These are phyloP conservation scores for Electrona antarctica DNA, from an alignment of 2,113 vertebrate genomes.

Conservation along the genomic window DNA sequence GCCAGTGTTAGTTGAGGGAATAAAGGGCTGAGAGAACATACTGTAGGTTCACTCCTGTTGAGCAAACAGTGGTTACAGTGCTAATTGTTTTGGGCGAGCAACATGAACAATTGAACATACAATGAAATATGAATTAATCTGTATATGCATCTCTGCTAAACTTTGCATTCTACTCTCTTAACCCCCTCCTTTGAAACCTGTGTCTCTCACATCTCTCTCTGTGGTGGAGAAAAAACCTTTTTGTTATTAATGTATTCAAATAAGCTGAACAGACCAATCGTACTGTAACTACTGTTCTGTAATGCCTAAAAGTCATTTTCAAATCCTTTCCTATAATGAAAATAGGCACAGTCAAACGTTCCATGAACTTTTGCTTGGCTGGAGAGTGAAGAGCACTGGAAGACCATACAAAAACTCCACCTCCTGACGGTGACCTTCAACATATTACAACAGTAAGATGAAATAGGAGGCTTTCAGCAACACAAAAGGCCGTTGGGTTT, in stretches of 20 bases:
- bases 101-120: too few species aligned
- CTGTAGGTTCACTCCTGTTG: conserved; percentile 3
- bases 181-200: background rate
- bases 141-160: conserved; percentile 19
- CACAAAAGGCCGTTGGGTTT: conserved; percentile 13
- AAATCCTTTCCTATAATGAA: background rate
- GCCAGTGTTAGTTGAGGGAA: too few species aligned
- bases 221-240: too few species aligned
- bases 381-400: background rate
- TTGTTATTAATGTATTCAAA: too few species aligned
- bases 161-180: conserved; percentile 7
- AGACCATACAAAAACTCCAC: conserved; percentile 4
- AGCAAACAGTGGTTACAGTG: background rate
- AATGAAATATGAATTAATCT: background rate
- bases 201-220: background rate
- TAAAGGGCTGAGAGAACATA: too few species aligned
- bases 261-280: too few species aligned
- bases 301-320: too few species aligned
- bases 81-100: too few species aligned
- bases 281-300: too few species aligned
- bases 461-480: conserved; percentile 24
- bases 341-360: conserved; percentile 28
- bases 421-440: conserved; percentile 34
- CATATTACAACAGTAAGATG: conserved; percentile 12
- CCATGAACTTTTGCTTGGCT: conserved; percentile 47